These are phyloP conservation scores for Orycteropus afer DNA, from an alignment of 2,113 vertebrate genomes.

Conservation along the genomic window DNA sequence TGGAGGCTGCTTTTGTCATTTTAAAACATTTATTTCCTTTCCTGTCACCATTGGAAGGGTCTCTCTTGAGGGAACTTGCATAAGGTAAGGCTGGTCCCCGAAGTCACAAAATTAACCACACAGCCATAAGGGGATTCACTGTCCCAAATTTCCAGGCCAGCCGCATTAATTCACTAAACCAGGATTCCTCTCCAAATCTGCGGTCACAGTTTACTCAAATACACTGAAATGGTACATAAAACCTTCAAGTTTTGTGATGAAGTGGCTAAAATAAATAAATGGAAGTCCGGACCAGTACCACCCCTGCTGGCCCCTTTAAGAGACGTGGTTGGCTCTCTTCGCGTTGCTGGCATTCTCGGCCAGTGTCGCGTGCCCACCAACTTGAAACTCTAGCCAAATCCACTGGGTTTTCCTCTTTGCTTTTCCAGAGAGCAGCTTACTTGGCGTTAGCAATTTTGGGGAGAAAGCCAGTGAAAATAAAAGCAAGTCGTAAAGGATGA, in stretches of 20 bases:
- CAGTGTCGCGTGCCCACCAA: accelerated
- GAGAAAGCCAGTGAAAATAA: background rate
- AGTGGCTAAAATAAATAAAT: background rate
- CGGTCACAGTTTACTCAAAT: accelerated
- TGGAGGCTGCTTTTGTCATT: background rate
- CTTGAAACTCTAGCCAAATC: background rate
- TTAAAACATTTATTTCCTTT: background rate
- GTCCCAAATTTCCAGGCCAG: accelerated
- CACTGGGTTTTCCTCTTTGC: background rate
- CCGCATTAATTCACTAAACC: accelerated
- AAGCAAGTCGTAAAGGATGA: background rate
- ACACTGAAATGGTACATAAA: accelerated
- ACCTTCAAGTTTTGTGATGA: accelerated
- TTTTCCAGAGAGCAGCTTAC: background rate
- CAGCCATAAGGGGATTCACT: background rate
- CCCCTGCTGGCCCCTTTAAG: background rate
- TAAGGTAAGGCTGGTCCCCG: accelerated
- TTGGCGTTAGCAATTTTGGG: background rate
- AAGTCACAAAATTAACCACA: accelerated
- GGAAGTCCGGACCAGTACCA: too few species aligned
- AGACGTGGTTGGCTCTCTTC: accelerated
- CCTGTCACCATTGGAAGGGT: accelerated
- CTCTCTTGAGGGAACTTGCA: background rate
- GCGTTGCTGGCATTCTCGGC: accelerated
- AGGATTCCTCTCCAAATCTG: background rate